A percentile compares a stretch with the other conserved stretches of the same genome.
These are phyloP conservation scores for Planiliza haematocheilus DNA, from an alignment of 2,113 vertebrate species.

Conservation along the genomic window DNA sequence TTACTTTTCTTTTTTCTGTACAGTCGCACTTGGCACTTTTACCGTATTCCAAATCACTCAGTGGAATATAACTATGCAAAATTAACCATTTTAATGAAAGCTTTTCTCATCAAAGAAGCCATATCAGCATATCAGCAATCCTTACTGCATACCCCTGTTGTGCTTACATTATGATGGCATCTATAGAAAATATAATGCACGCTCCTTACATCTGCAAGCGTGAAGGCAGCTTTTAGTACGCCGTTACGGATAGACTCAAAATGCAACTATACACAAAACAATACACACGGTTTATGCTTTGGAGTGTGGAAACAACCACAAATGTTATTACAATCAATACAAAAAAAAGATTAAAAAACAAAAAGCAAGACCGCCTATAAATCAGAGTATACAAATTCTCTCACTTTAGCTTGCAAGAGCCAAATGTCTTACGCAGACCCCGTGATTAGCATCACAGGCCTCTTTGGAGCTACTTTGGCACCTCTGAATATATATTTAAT, in stretches of 20 bases:
- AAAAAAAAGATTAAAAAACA: conserved; percentile 7
- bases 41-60: conserved; percentile 38
- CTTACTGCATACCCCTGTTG: conserved; percentile 6
- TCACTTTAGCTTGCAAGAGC: conserved; percentile 13
- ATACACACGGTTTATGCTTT: conserved; percentile 35
- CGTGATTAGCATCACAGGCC: conserved; percentile 19
- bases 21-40: conserved; percentile 35
- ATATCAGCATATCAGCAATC: conserved; percentile 10
- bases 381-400: conserved; percentile 35
- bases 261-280: conserved; percentile 32
- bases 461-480: conserved; percentile 47
- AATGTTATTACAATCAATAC: conserved; percentile 28
- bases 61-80: conserved; percentile 25
- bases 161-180: conserved; percentile 25
- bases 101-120: conserved; percentile 24
- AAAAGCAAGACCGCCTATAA: conserved; percentile 25
- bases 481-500: conserved; percentile 45
- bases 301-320: conserved; percentile 28
- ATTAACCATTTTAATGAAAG: conserved; percentile 19
- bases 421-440: not conserved
- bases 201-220: conserved; percentile 26
- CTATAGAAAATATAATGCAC: not conserved
- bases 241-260: conserved; percentile 23
- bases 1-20: not conserved
- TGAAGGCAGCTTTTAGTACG: conserved; percentile 43